Base-by-base conservation (phyloP, 2,888 invertebrate genomes). In the Aphodius sticticus region DNA sequence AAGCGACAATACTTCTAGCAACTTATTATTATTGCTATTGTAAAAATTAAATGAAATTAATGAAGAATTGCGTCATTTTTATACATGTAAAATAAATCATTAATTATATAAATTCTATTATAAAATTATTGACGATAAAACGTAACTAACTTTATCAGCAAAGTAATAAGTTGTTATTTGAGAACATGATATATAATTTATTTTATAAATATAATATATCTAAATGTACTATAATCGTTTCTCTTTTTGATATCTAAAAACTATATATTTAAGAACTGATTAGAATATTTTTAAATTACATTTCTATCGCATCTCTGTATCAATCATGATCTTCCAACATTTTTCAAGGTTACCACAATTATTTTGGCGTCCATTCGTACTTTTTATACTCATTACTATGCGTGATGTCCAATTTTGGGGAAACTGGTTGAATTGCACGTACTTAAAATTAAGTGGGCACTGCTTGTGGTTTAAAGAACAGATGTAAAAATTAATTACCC, bases 311-410 rank as follows among this genome's bases (percentile, higher is more conserved):
- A 81, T 84, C 84, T 84, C 83, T 83, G 81, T 85, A 84, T 85
- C 84, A 83, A 85, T 85, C 85, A 84, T 83, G 85, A 85, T 85
- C 85, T 85, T 85, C 85, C 85, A 82, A 72, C 16, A 36, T 36
- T 72, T 72, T n/a, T 72, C 36, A 72, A 6, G n/a, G 36, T 15
- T 76, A 76, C 76, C 76, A 76, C 76, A 76, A 76, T n/a, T 76
- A 76, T 76, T 76, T 38, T 69, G 53, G 53, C 53, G 53, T 53
- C 53, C 53, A 53, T 53, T 9, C 53, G 53, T 53, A 53, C 53
- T 53, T 53, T 53, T 53, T 53, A 53, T 53, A 53, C 53, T 53
- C 53, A 5, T 53, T 53, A 53, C 53, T 53, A 53, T 12, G 53
- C 53, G 53, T 53, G 53, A 53, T 53, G 53, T 53, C 53, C 1